Conservation (phyloP, 2,888 invertebrate genomes). For the Dendrolimus pini region DNA sequence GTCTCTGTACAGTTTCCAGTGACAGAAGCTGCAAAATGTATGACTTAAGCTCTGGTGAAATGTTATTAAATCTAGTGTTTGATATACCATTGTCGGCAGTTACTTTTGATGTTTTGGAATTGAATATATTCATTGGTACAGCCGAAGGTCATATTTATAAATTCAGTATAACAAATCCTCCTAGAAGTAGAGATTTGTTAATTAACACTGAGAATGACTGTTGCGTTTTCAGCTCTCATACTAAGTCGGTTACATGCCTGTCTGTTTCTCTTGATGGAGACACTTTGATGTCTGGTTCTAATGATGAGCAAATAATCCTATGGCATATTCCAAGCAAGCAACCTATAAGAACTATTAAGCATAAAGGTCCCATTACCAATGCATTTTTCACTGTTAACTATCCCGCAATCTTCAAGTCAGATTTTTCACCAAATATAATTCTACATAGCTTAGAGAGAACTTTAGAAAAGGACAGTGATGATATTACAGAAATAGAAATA, state of each 20-base stretch:
- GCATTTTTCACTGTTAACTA: slow-evolving; percentile 79
- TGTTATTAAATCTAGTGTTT: slow-evolving; percentile 85
- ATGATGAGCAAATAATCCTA: slow-evolving; percentile 83
- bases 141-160: slow-evolving; percentile 82
- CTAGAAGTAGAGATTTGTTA: slow-evolving; percentile 81
- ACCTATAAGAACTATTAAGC: slow-evolving; percentile 80
- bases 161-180: slow-evolving; percentile 80
- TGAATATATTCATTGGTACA: slow-evolving; percentile 84
- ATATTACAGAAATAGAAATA: slow-evolving; percentile 59
- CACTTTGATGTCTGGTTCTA: slow-evolving; percentile 85
- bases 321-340: slow-evolving; percentile 90
- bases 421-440: slow-evolving; percentile 74
- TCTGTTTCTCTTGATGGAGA: slow-evolving; percentile 84
- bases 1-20: slow-evolving; percentile 85
- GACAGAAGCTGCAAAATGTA: slow-evolving; percentile 92
- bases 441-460: slow-evolving; percentile 80
- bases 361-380: slow-evolving; percentile 86
- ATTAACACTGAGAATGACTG: slow-evolving; percentile 70
- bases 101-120: slow-evolving; percentile 81
- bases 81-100: slow-evolving; percentile 82
- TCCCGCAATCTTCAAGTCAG: slow-evolving; percentile 76
- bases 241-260: slow-evolving; percentile 81
- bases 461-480: slow-evolving; percentile 70
- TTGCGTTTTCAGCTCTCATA: slow-evolving; percentile 81
- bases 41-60: slow-evolving; percentile 81